phyloP scores from a whole-genome alignment of 2,888 invertebrate species.

The Drosophila anomelani region DNA sequence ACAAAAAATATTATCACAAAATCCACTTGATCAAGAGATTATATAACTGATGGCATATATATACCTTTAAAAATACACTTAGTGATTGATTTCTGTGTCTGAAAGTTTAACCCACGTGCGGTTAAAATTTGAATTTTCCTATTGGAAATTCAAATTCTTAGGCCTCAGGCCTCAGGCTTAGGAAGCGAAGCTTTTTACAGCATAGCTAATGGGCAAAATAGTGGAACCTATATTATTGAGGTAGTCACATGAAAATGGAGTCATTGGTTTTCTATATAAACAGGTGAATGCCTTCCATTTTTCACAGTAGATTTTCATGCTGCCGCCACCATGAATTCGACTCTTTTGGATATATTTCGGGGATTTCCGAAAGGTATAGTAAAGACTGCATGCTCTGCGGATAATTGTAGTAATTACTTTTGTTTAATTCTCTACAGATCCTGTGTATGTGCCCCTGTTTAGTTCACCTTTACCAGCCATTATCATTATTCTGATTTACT shows the following conservation, averaged over 20 bases:
- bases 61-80: background rate
- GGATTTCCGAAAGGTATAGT: constrained; percentile 4
- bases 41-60: background rate
- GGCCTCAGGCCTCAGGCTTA: background rate
- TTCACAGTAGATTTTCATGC: background rate
- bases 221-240: background rate
- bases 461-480: constrained; percentile 89
- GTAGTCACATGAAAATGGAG: background rate
- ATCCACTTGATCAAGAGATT: background rate
- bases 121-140: background rate
- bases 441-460: constrained; percentile 87
- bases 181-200: background rate
- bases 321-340: constrained; percentile 4
- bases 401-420: background rate
- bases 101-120: background rate
- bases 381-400: fast-evolving
- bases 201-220: constrained; percentile 3
- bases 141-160: constrained; percentile 21
- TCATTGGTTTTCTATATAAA: background rate
- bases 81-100: background rate
- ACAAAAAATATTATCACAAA: background rate
- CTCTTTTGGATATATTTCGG: background rate
- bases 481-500: constrained; percentile 87
- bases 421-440: constrained; percentile 35
- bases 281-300: background rate